Conservation (phyloP, 2,888 invertebrate species). For the Agapostemon virescens region DNA sequence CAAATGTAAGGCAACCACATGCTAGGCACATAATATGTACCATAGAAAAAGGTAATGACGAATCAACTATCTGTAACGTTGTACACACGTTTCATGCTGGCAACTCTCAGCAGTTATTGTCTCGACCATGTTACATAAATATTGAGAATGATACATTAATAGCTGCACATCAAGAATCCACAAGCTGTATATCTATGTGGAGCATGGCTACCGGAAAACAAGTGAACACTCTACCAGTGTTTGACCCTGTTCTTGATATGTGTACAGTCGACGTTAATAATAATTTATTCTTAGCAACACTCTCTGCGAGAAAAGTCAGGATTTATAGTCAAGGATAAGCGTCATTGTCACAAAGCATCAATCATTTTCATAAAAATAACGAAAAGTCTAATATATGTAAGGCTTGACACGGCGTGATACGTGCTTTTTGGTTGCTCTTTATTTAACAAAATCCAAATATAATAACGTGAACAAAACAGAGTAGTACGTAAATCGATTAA, state of each 20-base stretch:
- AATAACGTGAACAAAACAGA: too few species aligned
- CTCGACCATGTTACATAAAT: slow-evolving; percentile 84
- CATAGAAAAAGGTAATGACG: slow-evolving; percentile 79
- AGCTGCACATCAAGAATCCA: slow-evolving; percentile 89
- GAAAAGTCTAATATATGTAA: neutral
- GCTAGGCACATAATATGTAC: slow-evolving; percentile 81
- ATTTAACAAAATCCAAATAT: too few species aligned
- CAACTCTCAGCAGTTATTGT: slow-evolving; percentile 85
- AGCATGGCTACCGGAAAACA: slow-evolving; percentile 83
- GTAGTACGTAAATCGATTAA: too few species aligned
- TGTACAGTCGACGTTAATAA: slow-evolving; percentile 83
- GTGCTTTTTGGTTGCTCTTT: too few species aligned
- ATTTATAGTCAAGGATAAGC: slow-evolving; percentile 82
- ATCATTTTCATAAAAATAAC: slow-evolving; percentile 18
- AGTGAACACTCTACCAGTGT: slow-evolving; percentile 83
- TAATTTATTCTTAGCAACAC: slow-evolving; percentile 83
- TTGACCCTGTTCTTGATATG: slow-evolving; percentile 86
- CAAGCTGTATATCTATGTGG: slow-evolving; percentile 85
- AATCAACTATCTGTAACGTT: slow-evolving; percentile 82
- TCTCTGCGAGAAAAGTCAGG: slow-evolving; percentile 86
- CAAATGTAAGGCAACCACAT: slow-evolving; percentile 82
- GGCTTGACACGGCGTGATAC: too few species aligned
- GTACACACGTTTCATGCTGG: slow-evolving; percentile 87
- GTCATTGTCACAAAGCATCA: too few species aligned
- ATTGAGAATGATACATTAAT: slow-evolving; percentile 84